Conservation (phyloP, 2,113 vertebrate genomes). For the Tor tambroides region DNA sequence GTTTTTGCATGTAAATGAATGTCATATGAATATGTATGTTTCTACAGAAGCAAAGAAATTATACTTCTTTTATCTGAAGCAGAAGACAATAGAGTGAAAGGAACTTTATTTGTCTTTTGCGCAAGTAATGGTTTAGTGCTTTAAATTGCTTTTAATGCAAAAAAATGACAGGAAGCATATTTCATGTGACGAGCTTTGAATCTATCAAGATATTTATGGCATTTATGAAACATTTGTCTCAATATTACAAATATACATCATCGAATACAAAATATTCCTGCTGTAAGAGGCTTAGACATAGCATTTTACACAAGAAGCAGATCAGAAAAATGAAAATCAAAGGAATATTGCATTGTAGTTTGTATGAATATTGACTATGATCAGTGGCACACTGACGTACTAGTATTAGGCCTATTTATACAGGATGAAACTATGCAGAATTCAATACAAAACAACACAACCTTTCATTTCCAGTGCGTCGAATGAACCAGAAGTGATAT, state of each 20-base stretch:
- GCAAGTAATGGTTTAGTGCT: background rate
- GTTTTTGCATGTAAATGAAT: constrained; percentile 69
- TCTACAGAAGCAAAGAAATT: constrained; percentile 18
- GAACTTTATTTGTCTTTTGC: constrained; percentile 22
- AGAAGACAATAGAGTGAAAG: constrained; percentile 10
- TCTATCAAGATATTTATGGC: constrained; percentile 56
- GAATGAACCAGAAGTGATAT: background rate
- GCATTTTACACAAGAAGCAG: background rate
- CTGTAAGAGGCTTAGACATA: background rate
- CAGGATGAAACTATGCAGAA: background rate
- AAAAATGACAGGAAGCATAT: constrained; percentile 21
- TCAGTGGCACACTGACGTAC: background rate
- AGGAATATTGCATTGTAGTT: background rate
- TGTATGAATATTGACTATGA: constrained; percentile 28
- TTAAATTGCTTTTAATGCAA: background rate
- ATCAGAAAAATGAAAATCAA: background rate
- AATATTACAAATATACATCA: background rate
- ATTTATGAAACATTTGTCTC: constrained; percentile 53
- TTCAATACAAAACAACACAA: background rate
- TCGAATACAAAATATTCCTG: constrained; percentile 10
- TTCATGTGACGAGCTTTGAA: constrained; percentile 17
- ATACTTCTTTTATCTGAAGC: constrained; percentile 16
- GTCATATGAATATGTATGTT: constrained; percentile 42
- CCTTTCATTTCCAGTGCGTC: background rate
- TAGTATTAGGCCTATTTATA: background rate